Evolutionary conservation across 2,888 invertebrate species (phyloP).

Genomic region (Antheraea yamamai): DNA sequence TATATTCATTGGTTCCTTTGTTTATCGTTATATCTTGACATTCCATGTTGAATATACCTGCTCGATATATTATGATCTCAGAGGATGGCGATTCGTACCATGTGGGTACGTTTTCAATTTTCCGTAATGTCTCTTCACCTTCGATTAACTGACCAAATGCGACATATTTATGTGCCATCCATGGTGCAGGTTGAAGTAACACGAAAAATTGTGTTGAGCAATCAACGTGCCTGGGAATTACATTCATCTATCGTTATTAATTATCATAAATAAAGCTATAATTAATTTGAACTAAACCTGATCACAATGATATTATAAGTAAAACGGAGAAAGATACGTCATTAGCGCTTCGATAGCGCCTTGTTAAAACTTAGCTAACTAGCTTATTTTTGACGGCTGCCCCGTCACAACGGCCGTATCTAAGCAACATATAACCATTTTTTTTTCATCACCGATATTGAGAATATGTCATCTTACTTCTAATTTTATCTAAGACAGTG

Average conservation of each 20-base stretch:
- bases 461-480: too few relatives aligned
- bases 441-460: too few relatives aligned
- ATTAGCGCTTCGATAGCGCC: too few relatives aligned
- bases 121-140: conserved; percentile 82
- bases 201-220: conserved; percentile 88
- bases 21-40: conserved; percentile 63
- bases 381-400: too few relatives aligned
- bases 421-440: too few relatives aligned
- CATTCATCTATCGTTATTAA: background rate
- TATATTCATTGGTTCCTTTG: conserved; percentile 55
- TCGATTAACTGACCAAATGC: conserved; percentile 88
- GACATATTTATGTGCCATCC: conserved; percentile 88
- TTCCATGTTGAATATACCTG: conserved; percentile 66
- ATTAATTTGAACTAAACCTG: background rate
- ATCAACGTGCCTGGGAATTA: conserved; percentile 74
- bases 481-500: too few relatives aligned
- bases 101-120: conserved; percentile 83
- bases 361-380: too few relatives aligned
- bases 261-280: background rate
- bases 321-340: too few relatives aligned
- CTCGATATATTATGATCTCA: conserved; percentile 49
- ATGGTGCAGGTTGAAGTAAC: conserved; percentile 83
- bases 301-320: too few relatives aligned
- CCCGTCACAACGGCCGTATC: too few relatives aligned
- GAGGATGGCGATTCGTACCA: conserved; percentile 83